Conservation (phyloP, 2,888 invertebrate genomes). For the Tenthredo livida region DNA sequence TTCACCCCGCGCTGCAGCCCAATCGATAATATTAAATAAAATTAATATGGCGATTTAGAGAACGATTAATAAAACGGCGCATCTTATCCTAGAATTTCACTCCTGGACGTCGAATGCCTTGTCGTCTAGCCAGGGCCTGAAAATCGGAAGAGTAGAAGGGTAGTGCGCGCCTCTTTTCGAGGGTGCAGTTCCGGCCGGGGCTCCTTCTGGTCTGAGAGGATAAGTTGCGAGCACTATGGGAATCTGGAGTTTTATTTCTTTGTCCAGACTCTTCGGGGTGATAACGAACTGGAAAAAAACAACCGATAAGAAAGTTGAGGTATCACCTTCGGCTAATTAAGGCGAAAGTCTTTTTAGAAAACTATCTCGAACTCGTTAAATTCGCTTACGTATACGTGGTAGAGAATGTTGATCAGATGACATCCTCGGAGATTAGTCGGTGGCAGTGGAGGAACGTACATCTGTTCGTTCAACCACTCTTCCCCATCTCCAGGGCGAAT, state of each 20-base stretch:
- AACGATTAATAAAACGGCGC: not conserved
- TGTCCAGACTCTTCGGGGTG: constrained; percentile 94
- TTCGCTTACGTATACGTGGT: constrained; percentile 92
- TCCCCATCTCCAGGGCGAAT: constrained; percentile 90
- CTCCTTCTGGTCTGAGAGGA: constrained; percentile 87
- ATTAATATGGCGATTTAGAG: constrained; percentile 42
- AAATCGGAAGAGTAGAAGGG: constrained; percentile 94
- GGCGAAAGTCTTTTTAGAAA: not conserved
- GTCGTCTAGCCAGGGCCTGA: constrained; percentile 93
- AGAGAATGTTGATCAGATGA: constrained; percentile 95
- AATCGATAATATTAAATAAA: constrained; percentile 15
- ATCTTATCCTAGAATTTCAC: constrained; percentile 59
- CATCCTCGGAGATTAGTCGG: constrained; percentile 96
- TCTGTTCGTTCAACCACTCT: constrained; percentile 92
- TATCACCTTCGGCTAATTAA: no score
- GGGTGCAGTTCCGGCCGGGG: constrained; percentile 82
- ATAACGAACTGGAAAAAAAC: constrained; percentile 87
- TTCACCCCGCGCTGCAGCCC: not conserved
- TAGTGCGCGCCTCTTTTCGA: constrained; percentile 93
- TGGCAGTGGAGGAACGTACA: constrained; percentile 95
- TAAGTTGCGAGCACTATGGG: constrained; percentile 96
- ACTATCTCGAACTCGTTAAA: not conserved
- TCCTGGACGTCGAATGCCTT: constrained; percentile 80
- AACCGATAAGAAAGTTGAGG: not conserved
- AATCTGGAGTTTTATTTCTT: constrained; percentile 94